Evolutionary conservation across 2,888 invertebrate genomes (phyloP).

Genomic region (Temnothorax ravouxi): DNA sequence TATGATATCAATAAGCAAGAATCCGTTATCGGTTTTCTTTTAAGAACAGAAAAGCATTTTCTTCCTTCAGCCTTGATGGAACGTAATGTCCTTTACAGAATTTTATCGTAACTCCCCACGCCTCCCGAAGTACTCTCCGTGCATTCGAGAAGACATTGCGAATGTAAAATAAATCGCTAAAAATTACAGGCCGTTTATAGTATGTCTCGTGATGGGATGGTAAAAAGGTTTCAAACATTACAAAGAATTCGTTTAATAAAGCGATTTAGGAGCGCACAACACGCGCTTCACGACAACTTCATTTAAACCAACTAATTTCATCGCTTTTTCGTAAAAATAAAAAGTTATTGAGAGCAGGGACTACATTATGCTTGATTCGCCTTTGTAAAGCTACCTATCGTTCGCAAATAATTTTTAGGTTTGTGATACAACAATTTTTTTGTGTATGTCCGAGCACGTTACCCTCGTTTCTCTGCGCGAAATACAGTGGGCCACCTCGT

Average conservation of each 20-base stretch:
- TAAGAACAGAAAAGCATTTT: constrained; percentile 37
- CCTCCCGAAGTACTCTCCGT: neutral
- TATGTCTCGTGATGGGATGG: neutral
- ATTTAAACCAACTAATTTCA: neutral
- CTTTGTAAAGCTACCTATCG: neutral
- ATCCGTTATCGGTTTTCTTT: constrained; percentile 61
- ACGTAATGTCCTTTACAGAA: constrained; percentile 21
- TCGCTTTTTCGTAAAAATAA: too few species aligned
- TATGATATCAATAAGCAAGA: constrained; percentile 63
- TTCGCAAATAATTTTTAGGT: neutral
- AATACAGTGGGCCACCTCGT: neutral
- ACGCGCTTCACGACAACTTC: neutral
- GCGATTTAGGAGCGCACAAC: neutral
- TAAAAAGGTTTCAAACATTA: constrained; percentile 9
- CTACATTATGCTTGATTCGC: neutral
- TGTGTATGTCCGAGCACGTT: neutral
- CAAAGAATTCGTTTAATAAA: neutral
- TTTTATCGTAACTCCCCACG: constrained; percentile 8
- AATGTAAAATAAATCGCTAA: constrained; percentile 1
- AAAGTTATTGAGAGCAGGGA: neutral
- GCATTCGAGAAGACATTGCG: neutral
- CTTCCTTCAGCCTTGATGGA: neutral
- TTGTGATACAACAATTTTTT: neutral
- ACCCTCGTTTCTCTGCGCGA: neutral
- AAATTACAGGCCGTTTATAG: neutral